Base-by-base conservation (phyloP, 2,797 vertebrate genomes). In the Synanceia verrucosa region DNA sequence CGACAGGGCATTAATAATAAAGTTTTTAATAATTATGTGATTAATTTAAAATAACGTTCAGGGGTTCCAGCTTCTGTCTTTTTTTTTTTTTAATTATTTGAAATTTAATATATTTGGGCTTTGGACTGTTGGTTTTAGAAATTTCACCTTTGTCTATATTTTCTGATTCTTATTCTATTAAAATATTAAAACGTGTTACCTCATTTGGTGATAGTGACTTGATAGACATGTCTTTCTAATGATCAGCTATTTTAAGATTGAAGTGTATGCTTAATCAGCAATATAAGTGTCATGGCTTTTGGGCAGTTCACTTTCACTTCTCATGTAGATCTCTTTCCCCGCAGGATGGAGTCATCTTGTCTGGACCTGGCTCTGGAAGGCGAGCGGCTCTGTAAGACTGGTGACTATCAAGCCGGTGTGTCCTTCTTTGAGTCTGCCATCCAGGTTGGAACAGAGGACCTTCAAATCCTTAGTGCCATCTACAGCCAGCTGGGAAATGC, bases 401-500 rank as follows among this genome's bases (percentile, higher is more conserved):
- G 96, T 0, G 96, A 98, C 74, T 98, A 97, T 73, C 87, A 86
- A 0, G 95, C 94, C 0, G 97, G 97, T 0, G 97, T 97, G 26
- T 97, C 96, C 0, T 98, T 96, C 90, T 98, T 99, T 69, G 96
- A 99, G 87, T 97, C 97, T 0, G 98, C 97, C 57, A 96, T 99
- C 75, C 96, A 98, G 84, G 96, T 99, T 31, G 97, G 98, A 84
- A 99, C 97, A 0, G 97, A 98, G 88, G 98, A 99, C 90, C 91
- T 98, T n/a, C 96, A 97, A 58, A 99, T 97, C 18, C 95, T 99
- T 39, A 99, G 97, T 4, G 98, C 98, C 76, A 99, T 99, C 93
- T 99, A 99, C 90, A 99, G 97, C 90, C 98, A 99, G 87, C 90
- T 99, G 75, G 97, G 97, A 75, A 99, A 99, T 46, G 97, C 98